Base-by-base conservation (phyloP, 2,888 invertebrate species). In the Unio pictorum region DNA sequence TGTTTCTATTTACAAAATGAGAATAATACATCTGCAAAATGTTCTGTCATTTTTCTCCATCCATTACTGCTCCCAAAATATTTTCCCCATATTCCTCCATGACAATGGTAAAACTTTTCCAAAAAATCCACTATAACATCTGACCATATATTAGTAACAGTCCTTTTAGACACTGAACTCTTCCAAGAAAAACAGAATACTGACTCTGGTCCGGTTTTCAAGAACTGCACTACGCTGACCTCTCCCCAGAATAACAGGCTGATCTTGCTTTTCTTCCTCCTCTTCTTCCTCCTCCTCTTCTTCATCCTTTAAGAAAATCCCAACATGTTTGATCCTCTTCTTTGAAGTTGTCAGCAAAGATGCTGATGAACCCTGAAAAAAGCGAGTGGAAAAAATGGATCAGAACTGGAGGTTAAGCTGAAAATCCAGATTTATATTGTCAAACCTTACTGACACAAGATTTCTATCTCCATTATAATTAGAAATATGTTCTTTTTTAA, bases 311-410 rank as follows among this genome's bases (percentile, higher is more conserved):
- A 98, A 93, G 90, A 97, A 97, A 81, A 99, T 97, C 15, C 97
- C 97, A 73, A 98, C 94, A 87, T 97, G 97, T 89, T 98, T 98
- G 8, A 98, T 93, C 87, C 96, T 96, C 91, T 98, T 98, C 90
- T 98, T 98, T 0, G 95, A 95, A 70, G 94, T 94, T 5, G 99
- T 98, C 78, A 99, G 92, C 18, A 97, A 91, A 17, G 94, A 93
- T 0, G 97, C 96, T 0, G 97, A 94, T 67, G 94, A 93, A 26
- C 91, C 93, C 87, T 87, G 66, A n/a, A 61, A 62, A 5, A 34
- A 34, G 34, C 64, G 15, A 4, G 64, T 62, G 62, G 17, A 1
- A 34, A 64, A 45, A 15, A 58, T 17, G 8, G n/a, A 58, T 58
- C 15, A 58, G n/a, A 26, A 23, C 8, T 26, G n/a, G 58, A 23